Percentiles rank a stretch among this genome's conserved stretches.
Conservation (phyloP, 2,113 vertebrate genomes). For the Carollia perspicillata region DNA sequence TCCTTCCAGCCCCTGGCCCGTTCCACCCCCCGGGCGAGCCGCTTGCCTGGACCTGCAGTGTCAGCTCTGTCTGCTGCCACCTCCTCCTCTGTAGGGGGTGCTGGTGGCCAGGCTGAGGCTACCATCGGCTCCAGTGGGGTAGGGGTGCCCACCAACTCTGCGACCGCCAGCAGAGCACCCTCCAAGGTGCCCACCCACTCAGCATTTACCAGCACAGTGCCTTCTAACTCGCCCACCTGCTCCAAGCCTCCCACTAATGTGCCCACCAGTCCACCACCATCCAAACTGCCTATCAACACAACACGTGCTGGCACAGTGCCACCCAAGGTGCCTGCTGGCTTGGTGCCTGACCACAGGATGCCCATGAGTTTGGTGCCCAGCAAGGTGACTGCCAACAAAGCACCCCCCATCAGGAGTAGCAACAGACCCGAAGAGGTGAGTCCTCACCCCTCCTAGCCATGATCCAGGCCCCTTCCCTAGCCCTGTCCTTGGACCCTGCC, state of each 20-base stretch:
- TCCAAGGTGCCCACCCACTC: not conserved
- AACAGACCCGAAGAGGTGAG: conserved; percentile 42
- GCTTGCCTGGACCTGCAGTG: not conserved
- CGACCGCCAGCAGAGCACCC: not conserved
- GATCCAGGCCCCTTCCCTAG: not conserved
- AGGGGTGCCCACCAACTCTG: not conserved
- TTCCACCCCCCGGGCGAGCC: conserved; percentile 43
- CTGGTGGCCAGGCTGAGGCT: not conserved
- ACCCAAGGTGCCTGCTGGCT: not conserved
- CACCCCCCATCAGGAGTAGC: not conserved
- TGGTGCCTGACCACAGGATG: not conserved
- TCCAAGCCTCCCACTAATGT: not conserved
- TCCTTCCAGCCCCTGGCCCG: conserved; percentile 69
- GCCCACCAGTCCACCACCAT: not conserved
- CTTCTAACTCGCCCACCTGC: conserved; percentile 44
- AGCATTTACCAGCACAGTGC: not conserved
- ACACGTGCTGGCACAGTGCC: not conserved
- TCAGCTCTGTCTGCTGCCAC: not conserved
- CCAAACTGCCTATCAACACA: conserved; percentile 45
- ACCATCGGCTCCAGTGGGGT: not conserved
- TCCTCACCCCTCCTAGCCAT: not conserved
- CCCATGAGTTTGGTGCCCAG: not conserved
- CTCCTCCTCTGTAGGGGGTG: not conserved
- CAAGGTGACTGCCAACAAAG: not conserved
- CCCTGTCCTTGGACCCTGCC: not conserved